Conservation (phyloP, 2,888 invertebrate genomes). For the Ethmia dodecea region DNA sequence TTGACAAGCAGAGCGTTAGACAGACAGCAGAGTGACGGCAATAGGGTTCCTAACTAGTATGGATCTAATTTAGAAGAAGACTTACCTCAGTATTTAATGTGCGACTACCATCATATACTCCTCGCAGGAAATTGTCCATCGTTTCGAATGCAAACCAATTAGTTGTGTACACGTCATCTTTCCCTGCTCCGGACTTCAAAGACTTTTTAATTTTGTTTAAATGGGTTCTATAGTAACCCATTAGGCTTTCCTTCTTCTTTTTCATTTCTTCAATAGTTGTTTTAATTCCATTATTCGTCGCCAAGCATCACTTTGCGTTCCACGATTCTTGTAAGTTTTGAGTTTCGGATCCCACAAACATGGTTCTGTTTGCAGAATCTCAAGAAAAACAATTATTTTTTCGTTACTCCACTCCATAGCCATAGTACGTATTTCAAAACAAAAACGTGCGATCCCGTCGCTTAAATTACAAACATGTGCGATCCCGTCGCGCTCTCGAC, state of each 20-base stretch:
- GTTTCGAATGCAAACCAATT: neutral
- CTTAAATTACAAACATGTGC: conserved; percentile 1
- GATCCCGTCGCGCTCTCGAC: neutral
- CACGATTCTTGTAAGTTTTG: conserved; percentile 9
- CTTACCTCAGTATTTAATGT: neutral
- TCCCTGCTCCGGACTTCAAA: neutral
- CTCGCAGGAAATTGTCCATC: neutral
- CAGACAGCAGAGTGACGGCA: neutral
- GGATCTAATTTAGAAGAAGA: neutral
- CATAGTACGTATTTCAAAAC: neutral
- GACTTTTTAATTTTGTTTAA: neutral
- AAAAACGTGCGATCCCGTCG: conserved; percentile 4
- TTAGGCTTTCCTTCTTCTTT: neutral
- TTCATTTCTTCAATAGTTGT: neutral
- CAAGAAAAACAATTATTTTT: conserved; percentile 12
- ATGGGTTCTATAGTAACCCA: neutral
- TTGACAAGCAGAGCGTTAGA: neutral
- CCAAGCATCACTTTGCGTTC: conserved; percentile 12
- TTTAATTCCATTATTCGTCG: conserved; percentile 12
- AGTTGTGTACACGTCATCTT: neutral
- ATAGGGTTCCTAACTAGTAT: neutral
- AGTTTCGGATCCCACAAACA: conserved; percentile 13
- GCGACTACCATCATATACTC: neutral
- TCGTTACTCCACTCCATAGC: conserved; percentile 12
- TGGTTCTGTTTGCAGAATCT: conserved; percentile 15